Evolutionary conservation across 1,140 invertebrate species (phyloP), one percentile per base, ranked within the genome.

Genomic region (Drosophila nannoptera): DNA sequence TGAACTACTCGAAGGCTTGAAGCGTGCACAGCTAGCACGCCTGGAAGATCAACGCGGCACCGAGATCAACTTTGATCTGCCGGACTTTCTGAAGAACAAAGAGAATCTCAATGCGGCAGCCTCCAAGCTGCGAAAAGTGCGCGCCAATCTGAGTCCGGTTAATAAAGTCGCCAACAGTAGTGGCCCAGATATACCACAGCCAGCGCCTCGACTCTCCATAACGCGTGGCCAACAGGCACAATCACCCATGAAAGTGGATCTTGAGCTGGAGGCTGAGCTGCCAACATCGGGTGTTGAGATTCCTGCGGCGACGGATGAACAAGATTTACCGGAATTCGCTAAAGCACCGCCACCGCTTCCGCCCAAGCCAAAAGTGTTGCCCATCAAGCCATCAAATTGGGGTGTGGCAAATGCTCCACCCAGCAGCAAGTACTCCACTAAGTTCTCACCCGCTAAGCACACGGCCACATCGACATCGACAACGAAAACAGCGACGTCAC

Each of bases 11-110:
- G 95, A 96, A 88, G 94, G 94, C 32, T 89, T 96, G 65, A 95
- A 95, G 88, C 91, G 94, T 68, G 94, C 94, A 4, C 95, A 96
- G 87, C 89, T 93, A 70, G 92, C 92, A 50, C 91, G 95, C 22
- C 88, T 96, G 45, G 95, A 96, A 88, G 95, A 96, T 88, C 95
- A 96, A 89, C 90, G 95, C 70, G 95, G 95, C 43, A 95, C 94
- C 0, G 94, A 95, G 90, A 95, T 95, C 2, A 95, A 95, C 87
- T 94, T 94, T 76, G 94, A 95, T 90, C 89, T 95, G 49, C 94
- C 95, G 3, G 95, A 96, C 74, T 95, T 96, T 89, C 89, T 96
- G 12, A 94, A 94, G 90, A 93, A 91, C 62, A 91, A 91, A 75
- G 90, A 91, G 63, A 89, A 90, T 64, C 84, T 90, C 42, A 78